Evolutionary conservation across 2,797 vertebrate species (phyloP).

Genomic region (Enteromius radiatus): DNA sequence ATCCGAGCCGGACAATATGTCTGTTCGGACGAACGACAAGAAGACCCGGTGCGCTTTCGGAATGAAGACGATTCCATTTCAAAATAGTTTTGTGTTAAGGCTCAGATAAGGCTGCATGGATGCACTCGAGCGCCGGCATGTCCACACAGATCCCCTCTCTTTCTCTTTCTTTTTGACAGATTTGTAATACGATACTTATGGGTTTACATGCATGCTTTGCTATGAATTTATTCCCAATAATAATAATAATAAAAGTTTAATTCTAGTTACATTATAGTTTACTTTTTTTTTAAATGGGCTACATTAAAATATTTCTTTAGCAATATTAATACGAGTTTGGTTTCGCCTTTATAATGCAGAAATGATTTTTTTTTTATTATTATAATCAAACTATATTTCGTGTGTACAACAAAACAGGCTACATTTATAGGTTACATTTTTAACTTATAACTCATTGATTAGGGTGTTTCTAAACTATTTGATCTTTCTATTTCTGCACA

Average conservation of each 20-base stretch:
- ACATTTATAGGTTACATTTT: no score
- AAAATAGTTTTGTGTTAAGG: conserved; percentile 63
- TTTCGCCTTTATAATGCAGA: neutral
- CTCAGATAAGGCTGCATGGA: conserved; percentile 57
- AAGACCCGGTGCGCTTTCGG: conserved; percentile 63
- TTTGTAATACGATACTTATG: conserved; percentile 25
- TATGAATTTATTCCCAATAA: neutral
- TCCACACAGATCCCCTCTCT: conserved; percentile 24
- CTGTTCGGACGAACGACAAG: conserved; percentile 63
- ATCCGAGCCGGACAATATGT: conserved; percentile 64
- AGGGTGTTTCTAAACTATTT: neutral
- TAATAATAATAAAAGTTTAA: neutral
- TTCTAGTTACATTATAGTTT: neutral
- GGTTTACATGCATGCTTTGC: neutral
- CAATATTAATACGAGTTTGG: neutral
- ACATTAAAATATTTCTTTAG: neutral
- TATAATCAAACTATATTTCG: neutral
- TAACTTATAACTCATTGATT: no score
- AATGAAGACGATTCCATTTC: conserved; percentile 64
- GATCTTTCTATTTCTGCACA: neutral
- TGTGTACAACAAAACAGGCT: neutral
- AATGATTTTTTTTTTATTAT: neutral
- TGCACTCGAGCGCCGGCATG: conserved; percentile 35
- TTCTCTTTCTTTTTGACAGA: neutral
- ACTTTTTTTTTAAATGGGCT: no score